Evolutionary conservation across 2,888 invertebrate genomes (phyloP).

Genomic region (Taenaris catops): DNA sequence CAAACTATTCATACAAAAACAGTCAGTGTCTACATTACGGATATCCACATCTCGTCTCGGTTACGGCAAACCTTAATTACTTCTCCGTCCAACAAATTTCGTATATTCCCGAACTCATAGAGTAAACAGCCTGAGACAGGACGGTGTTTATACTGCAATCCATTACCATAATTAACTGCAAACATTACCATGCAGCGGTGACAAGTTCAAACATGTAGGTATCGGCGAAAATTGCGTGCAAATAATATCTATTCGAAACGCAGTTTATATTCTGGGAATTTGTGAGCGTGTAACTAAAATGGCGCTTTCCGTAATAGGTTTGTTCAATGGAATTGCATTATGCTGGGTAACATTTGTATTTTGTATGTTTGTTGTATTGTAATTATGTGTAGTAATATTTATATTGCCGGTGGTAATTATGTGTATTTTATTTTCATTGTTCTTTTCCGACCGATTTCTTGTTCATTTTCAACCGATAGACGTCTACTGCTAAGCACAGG

Average conservation of each 20-base stretch:
- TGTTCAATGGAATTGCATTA: constrained; percentile 1
- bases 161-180: constrained; percentile 70
- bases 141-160: constrained; percentile 44
- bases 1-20: constrained; percentile 19
- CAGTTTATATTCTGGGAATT: constrained; percentile 14
- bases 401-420: no score
- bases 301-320: constrained; percentile 5
- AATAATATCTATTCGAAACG: constrained; percentile 42
- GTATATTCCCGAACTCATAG: constrained; percentile 33
- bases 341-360: not conserved
- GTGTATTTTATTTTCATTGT: no score
- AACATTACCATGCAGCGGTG: constrained; percentile 54
- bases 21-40: constrained; percentile 14
- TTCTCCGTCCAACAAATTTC: constrained; percentile 20
- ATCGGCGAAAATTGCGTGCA: constrained; percentile 52
- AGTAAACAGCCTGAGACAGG: constrained; percentile 33
- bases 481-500: no score
- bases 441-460: no score
- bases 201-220: constrained; percentile 55
- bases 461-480: no score
- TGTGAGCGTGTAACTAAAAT: constrained; percentile 10
- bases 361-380: no score
- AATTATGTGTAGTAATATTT: no score
- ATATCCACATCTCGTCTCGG: constrained; percentile 19
- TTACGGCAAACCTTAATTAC: constrained; percentile 25